Evolutionary conservation across 2,888 invertebrate genomes (phyloP).

Genomic region (Erebia ligea): DNA sequence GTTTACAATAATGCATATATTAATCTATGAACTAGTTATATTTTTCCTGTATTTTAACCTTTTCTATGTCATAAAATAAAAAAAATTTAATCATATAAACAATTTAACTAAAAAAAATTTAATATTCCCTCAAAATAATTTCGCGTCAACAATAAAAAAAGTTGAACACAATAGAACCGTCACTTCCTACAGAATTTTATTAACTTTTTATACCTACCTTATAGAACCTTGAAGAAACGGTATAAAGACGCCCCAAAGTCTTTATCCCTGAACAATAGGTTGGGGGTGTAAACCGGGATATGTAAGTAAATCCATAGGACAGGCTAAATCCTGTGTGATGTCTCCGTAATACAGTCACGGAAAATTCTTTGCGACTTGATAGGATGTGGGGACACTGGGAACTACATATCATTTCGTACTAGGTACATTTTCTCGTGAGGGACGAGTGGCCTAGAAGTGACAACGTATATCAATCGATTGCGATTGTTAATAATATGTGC

Average conservation of each 20-base stretch:
- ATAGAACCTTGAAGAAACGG: conserved; percentile 28
- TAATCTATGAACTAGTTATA: too few relatives aligned
- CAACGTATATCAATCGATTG: too few relatives aligned
- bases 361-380: conserved; percentile 4
- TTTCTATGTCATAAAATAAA: too few relatives aligned
- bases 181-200: conserved; percentile 24
- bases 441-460: too few relatives aligned
- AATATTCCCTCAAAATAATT: conserved; percentile 20
- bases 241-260: conserved; percentile 21
- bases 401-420: background rate
- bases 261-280: conserved; percentile 18
- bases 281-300: conserved; percentile 20
- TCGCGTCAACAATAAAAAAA: background rate
- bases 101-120: background rate
- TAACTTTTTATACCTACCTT: conserved; percentile 26
- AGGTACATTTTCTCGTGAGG: background rate
- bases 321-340: conserved; percentile 18
- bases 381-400: background rate
- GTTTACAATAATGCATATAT: too few relatives aligned
- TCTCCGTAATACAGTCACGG: conserved; percentile 11
- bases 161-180: conserved; percentile 13
- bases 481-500: too few relatives aligned
- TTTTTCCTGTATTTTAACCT: too few relatives aligned
- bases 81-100: background rate
- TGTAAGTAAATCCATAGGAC: conserved; percentile 19